Evolutionary conservation across 2,797 vertebrate species (phyloP).

Genomic region (Sebastes ruberrimus): DNA sequence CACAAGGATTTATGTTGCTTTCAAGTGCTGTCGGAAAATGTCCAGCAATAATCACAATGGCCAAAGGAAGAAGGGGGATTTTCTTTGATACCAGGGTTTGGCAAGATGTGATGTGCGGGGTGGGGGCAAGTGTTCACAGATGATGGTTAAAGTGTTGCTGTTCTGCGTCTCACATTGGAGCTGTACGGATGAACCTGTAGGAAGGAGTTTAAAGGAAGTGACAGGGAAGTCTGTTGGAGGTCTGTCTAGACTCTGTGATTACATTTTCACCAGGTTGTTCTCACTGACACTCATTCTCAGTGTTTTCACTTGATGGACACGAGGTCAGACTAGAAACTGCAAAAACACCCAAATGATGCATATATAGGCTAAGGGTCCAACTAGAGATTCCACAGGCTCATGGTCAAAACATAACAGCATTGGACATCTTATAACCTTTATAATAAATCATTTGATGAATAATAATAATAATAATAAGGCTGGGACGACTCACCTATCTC

Average conservation of each 20-base stretch:
- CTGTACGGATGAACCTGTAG: neutral
- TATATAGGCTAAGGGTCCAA: neutral
- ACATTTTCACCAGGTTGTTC: neutral
- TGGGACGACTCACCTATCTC: too few relatives aligned
- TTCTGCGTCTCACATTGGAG: neutral
- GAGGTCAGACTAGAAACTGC: neutral
- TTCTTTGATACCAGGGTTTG: neutral
- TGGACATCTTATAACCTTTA: too few relatives aligned
- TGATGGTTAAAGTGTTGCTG: neutral
- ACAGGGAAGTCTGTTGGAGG: neutral
- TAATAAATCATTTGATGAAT: too few relatives aligned
- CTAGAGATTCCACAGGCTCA: neutral
- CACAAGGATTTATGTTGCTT: conserved; percentile 64
- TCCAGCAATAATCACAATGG: conserved; percentile 28
- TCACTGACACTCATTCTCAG: neutral
- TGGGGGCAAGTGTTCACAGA: neutral
- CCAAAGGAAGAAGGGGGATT: conserved; percentile 1
- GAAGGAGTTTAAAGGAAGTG: neutral
- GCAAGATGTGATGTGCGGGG: neutral
- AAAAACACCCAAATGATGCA: neutral
- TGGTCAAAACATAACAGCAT: neutral
- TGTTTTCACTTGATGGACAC: neutral
- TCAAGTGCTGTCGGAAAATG: conserved; percentile 56
- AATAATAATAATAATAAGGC: too few relatives aligned
- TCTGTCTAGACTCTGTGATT: neutral